phyloP scores from a whole-genome alignment of 1,140 invertebrate species.

The Hyphantria cunea region DNA sequence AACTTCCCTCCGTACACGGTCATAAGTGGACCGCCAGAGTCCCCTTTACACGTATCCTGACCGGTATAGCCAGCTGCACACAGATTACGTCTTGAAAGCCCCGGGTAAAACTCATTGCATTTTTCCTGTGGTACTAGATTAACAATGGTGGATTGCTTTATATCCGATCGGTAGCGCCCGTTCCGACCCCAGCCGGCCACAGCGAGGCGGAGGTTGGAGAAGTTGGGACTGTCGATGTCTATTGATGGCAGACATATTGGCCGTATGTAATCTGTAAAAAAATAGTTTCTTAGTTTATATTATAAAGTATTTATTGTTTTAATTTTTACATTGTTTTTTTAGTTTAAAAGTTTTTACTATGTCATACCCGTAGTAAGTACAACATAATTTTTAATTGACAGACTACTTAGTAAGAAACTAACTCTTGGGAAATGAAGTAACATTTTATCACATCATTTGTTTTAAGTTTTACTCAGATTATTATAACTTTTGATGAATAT shows the following conservation, averaged over 20 bases:
- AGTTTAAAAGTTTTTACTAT: too few species aligned
- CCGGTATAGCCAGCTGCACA: constrained; percentile 63
- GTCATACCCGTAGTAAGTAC: too few species aligned
- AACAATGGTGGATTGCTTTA: constrained; percentile 67
- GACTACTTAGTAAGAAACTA: too few species aligned
- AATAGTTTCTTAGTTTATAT: background rate
- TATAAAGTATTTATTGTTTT: too few species aligned
- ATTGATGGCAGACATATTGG: constrained; percentile 65
- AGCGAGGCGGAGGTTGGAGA: constrained; percentile 55
- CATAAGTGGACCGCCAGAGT: constrained; percentile 72
- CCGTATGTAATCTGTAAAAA: constrained; percentile 62
- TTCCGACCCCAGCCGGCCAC: constrained; percentile 71
- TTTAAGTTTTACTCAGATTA: too few species aligned
- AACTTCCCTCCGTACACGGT: constrained; percentile 58
- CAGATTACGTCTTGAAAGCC: constrained; percentile 48
- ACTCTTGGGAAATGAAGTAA: too few species aligned
- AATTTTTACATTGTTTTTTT: too few species aligned
- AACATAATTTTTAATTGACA: too few species aligned
- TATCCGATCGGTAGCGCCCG: constrained; percentile 43
- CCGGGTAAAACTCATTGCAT: constrained; percentile 52
- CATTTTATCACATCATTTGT: too few species aligned
- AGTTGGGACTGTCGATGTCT: constrained; percentile 56
- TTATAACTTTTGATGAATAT: too few species aligned
- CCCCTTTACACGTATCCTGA: constrained; percentile 70
- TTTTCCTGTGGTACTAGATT: constrained; percentile 56